phyloP scores from a whole-genome alignment of 2,888 invertebrate genomes.

The Cephus spinipes region DNA sequence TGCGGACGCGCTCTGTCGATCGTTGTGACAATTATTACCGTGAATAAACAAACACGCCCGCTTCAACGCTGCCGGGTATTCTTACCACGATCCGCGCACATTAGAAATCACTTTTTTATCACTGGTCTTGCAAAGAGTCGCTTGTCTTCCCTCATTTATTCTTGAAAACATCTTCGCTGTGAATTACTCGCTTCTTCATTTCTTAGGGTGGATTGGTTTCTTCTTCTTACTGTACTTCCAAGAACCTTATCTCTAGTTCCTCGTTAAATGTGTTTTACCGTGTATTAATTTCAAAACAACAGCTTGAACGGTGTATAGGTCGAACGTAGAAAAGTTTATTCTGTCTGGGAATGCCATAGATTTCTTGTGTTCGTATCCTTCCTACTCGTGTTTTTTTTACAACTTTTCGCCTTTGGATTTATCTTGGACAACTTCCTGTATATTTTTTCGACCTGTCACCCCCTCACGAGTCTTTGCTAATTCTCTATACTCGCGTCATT shows the following conservation, averaged over 20 bases:
- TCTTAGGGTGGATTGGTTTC: not conserved
- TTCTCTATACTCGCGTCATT: not conserved
- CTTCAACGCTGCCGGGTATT: too few species aligned
- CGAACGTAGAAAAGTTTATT: not conserved
- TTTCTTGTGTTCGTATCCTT: not conserved
- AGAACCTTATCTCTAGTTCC: not conserved
- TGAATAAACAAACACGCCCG: not conserved
- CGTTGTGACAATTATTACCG: not conserved
- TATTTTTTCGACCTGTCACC: not conserved
- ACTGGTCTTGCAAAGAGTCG: not conserved
- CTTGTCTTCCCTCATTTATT: not conserved
- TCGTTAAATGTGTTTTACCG: not conserved
- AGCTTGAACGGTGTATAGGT: not conserved
- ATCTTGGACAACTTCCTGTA: not conserved
- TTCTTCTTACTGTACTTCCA: not conserved
- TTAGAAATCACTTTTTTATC: not conserved
- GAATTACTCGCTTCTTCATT: not conserved
- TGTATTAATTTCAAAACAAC: not conserved
- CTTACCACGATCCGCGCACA: not conserved
- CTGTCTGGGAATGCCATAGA: not conserved
- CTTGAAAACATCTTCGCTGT: not conserved
- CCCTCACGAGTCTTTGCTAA: not conserved
- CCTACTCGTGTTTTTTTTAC: not conserved
- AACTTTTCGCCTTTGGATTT: not conserved
- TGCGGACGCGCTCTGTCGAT: not conserved